phyloP scores from a whole-genome alignment of 2,113 vertebrate species.

The Thinocorus orbignyianus region DNA sequence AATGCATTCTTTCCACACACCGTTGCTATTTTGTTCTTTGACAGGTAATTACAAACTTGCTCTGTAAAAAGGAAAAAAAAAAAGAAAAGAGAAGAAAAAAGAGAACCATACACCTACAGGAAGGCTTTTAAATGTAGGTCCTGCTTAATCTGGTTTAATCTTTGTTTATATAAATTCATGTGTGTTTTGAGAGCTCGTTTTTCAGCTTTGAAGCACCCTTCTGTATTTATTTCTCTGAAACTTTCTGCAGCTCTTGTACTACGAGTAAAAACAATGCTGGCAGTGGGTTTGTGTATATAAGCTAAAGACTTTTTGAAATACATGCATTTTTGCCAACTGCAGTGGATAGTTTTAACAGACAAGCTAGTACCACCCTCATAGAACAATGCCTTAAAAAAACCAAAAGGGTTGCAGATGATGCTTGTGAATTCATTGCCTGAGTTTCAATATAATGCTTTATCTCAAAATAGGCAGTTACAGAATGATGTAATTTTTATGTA shows the following conservation, averaged over 20 bases:
- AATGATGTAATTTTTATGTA: conserved; percentile 14
- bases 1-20: conserved; percentile 53
- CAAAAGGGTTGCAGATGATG: background rate
- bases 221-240: conserved; percentile 1
- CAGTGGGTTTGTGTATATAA: conserved; percentile 6
- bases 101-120: background rate
- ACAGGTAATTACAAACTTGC: conserved; percentile 28
- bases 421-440: conserved; percentile 30
- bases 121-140: conserved; percentile 16
- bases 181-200: background rate
- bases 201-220: background rate
- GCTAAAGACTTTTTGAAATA: background rate
- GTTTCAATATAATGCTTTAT: conserved; percentile 20
- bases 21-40: conserved; percentile 28
- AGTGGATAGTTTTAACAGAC: background rate
- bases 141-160: conserved; percentile 9
- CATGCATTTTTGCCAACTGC: background rate
- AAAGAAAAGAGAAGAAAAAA: background rate
- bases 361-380: background rate
- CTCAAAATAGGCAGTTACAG: conserved; percentile 23
- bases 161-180: background rate
- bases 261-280: conserved; percentile 1
- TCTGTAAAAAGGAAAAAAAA: background rate
- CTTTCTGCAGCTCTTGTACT: background rate
- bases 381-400: background rate